A percentile compares a stretch with the other conserved stretches of the same genome.
Evolutionary conservation across 2,113 vertebrate species (phyloP).

Genomic region (Cygnus atratus): DNA sequence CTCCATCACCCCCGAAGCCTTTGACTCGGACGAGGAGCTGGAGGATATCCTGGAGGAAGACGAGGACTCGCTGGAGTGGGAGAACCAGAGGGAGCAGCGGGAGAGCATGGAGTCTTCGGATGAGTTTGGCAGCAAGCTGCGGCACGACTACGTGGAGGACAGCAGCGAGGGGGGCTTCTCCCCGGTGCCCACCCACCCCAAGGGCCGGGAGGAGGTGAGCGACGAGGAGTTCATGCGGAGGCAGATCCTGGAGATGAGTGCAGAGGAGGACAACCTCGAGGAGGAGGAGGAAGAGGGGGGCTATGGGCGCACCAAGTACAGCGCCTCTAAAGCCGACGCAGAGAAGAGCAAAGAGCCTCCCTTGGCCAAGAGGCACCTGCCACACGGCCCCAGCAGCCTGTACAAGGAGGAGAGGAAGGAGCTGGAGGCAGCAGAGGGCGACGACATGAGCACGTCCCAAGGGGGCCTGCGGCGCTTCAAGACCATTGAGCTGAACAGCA

Average conservation of each 20-base stretch:
- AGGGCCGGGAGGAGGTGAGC: constrained; percentile 80
- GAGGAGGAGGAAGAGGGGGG: constrained; percentile 86
- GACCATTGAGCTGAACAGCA: constrained; percentile 96
- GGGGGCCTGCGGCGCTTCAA: constrained; percentile 95
- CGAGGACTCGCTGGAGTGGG: constrained; percentile 87
- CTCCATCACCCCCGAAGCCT: constrained; percentile 89
- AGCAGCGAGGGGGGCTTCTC: constrained; percentile 95
- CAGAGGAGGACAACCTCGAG: constrained; percentile 91
- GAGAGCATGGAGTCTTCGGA: constrained; percentile 89
- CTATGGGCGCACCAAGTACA: constrained; percentile 64
- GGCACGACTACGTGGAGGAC: constrained; percentile 95
- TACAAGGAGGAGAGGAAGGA: constrained; percentile 85
- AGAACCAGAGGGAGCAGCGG: constrained; percentile 79
- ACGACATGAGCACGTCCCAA: constrained; percentile 85
- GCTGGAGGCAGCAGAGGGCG: constrained; percentile 73
- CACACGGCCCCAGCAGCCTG: constrained; percentile 85
- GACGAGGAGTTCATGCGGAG: constrained; percentile 98
- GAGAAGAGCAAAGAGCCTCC: constrained; percentile 83
- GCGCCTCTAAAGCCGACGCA: constrained; percentile 78
- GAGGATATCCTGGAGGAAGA: constrained; percentile 93
- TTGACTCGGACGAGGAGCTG: constrained; percentile 91
- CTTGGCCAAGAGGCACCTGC: constrained; percentile 78
- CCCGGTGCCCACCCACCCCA: constrained; percentile 83
- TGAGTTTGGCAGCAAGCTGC: constrained; percentile 93
- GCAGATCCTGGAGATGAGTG: constrained; percentile 98